Conservation (phyloP, 2,888 invertebrate genomes). For the Vanessa cardui region DNA sequence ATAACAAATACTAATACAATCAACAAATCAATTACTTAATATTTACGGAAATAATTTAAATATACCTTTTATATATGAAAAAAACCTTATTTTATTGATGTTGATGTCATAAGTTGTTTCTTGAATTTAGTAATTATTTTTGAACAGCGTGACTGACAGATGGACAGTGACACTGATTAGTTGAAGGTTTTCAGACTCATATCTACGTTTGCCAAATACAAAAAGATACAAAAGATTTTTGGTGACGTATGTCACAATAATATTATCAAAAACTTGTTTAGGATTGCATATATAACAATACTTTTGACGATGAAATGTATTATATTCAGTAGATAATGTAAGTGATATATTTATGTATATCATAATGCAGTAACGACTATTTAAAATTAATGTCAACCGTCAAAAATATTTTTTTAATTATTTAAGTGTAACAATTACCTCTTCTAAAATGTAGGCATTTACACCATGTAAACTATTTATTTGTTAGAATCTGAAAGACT, state of each 20-base stretch:
- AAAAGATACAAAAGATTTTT: background rate
- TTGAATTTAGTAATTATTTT: background rate
- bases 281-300: too few species aligned
- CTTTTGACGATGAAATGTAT: too few species aligned
- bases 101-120: background rate
- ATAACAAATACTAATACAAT: background rate
- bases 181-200: conserved; percentile 7
- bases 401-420: too few species aligned
- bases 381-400: too few species aligned
- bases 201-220: background rate
- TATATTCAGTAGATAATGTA: too few species aligned
- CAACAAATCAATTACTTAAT: background rate
- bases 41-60: background rate
- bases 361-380: too few species aligned
- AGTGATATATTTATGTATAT: too few species aligned
- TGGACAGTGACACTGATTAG: conserved; percentile 11
- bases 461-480: too few species aligned
- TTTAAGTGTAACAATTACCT: too few species aligned
- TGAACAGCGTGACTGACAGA: conserved; percentile 18
- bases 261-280: too few species aligned
- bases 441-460: too few species aligned
- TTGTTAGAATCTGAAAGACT: too few species aligned
- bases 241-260: background rate
- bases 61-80: background rate
- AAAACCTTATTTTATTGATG: background rate